Percentiles rank a stretch among this genome's conserved stretches.
phyloP scores from a whole-genome alignment of 2,797 vertebrate genomes.

The Gorsachius magnificus region DNA sequence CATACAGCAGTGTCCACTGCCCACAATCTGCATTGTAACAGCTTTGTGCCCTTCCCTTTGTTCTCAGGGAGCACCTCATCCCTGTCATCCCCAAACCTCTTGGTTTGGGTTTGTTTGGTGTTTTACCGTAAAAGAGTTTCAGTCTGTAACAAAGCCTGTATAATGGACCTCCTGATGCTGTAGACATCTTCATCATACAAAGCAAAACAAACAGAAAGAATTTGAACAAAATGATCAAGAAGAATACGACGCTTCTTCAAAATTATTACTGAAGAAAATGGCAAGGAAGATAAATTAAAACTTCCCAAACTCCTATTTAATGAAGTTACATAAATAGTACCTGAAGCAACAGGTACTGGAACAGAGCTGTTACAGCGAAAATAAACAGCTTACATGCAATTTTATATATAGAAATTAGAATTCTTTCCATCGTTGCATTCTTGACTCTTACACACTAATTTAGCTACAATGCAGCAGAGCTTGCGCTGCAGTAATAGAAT shows the following conservation, averaged over 20 bases:
- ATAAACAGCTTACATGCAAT: background rate
- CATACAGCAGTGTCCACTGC: background rate
- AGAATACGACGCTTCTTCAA: background rate
- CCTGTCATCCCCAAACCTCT: background rate
- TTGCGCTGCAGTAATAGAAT: conserved; percentile 66
- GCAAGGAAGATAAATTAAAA: background rate
- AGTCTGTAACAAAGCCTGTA: background rate
- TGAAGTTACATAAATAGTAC: background rate
- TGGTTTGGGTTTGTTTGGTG: background rate
- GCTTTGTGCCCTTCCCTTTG: background rate
- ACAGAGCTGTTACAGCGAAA: background rate
- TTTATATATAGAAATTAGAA: conserved; percentile 47
- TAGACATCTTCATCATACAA: background rate
- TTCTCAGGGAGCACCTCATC: background rate
- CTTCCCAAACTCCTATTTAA: background rate
- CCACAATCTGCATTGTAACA: background rate
- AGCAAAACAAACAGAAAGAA: background rate
- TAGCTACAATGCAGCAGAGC: conserved; percentile 56
- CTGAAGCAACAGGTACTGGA: background rate
- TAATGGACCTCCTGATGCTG: background rate
- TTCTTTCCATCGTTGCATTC: conserved; percentile 25
- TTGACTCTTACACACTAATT: conserved; percentile 61
- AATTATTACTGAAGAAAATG: background rate
- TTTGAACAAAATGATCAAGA: background rate
- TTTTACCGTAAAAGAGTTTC: background rate